phyloP scores from a whole-genome alignment of 2,113 vertebrate genomes.

The Phylloscopus whistleri region DNA sequence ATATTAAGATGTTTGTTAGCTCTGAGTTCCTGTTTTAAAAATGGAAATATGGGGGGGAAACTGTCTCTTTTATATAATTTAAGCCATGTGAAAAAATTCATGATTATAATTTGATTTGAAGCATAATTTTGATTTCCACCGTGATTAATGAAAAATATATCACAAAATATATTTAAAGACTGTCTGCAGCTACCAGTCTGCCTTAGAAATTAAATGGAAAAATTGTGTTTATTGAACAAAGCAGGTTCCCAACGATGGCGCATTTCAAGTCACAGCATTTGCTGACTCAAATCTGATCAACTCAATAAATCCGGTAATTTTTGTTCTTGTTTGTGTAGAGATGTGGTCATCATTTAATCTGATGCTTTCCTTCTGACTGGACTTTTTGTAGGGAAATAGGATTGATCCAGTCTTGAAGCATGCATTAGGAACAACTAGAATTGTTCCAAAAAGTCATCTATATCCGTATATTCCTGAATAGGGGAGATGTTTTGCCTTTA shows the following conservation, averaged over 20 bases:
- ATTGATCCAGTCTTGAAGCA: not conserved
- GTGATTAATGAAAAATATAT: conserved; percentile 32
- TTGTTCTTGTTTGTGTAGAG: conserved; percentile 7
- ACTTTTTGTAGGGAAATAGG: not conserved
- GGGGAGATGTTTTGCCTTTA: not conserved
- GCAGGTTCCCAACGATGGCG: conserved; percentile 9
- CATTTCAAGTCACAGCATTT: conserved; percentile 7
- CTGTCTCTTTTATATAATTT: not conserved
- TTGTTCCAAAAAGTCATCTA: not conserved
- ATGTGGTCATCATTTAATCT: not conserved
- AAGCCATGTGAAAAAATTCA: not conserved
- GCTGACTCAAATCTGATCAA: conserved; percentile 8
- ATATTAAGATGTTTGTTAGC: not conserved
- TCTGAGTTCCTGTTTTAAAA: not conserved
- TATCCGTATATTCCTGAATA: not conserved
- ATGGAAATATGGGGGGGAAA: not conserved
- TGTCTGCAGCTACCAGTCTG: conserved; percentile 27
- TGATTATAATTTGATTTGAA: not conserved
- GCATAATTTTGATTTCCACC: conserved; percentile 30
- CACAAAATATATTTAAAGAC: conserved; percentile 47
- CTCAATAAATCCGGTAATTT: conserved; percentile 26
- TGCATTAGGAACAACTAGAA: not conserved
- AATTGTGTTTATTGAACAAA: conserved; percentile 49
- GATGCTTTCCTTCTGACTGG: not conserved
- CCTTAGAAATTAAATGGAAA: not conserved